A percentile compares a stretch with the other conserved stretches of the same genome.
Conservation (phyloP, 2,888 invertebrate species). For the Campopleginae sp. region DNA sequence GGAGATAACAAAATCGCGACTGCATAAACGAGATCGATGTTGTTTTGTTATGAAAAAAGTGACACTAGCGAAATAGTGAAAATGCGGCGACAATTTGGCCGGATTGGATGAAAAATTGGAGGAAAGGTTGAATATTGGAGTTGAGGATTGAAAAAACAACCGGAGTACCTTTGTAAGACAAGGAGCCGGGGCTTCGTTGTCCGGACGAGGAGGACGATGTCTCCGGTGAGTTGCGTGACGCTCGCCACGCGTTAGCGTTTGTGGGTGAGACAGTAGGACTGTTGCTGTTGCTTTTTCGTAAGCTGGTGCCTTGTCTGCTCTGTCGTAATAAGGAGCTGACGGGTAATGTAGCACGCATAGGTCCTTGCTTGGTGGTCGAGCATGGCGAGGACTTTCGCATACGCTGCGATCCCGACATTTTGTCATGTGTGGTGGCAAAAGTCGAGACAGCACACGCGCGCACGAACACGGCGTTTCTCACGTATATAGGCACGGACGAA, state of each 20-base stretch:
- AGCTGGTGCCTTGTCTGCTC: slow-evolving; percentile 86
- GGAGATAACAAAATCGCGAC: background rate
- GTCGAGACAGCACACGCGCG: slow-evolving; percentile 68
- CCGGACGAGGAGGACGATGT: slow-evolving; percentile 88
- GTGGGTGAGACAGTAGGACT: slow-evolving; percentile 90
- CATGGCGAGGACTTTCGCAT: slow-evolving; percentile 89
- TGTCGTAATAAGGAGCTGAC: slow-evolving; percentile 90
- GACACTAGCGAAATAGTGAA: background rate
- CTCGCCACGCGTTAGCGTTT: slow-evolving; percentile 86
- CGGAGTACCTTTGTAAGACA: slow-evolving; percentile 88
- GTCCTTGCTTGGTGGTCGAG: slow-evolving; percentile 87
- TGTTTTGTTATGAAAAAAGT: slow-evolving; percentile 14
- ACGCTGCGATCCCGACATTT: slow-evolving; percentile 83
- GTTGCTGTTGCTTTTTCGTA: slow-evolving; percentile 87
- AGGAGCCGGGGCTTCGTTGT: slow-evolving; percentile 90
- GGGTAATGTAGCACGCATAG: slow-evolving; percentile 91
- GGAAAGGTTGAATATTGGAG: background rate
- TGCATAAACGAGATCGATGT: background rate
- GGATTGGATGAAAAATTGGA: background rate
- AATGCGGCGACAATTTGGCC: background rate
- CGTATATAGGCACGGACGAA: slow-evolving; percentile 40
- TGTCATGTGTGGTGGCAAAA: slow-evolving; percentile 75
- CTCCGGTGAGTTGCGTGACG: slow-evolving; percentile 88
- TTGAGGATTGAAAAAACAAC: background rate
- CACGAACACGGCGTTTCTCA: slow-evolving; percentile 55